These are phyloP conservation scores for Tonatia bakeri DNA, from an alignment of 2,113 vertebrate species.

Conservation along the genomic window DNA sequence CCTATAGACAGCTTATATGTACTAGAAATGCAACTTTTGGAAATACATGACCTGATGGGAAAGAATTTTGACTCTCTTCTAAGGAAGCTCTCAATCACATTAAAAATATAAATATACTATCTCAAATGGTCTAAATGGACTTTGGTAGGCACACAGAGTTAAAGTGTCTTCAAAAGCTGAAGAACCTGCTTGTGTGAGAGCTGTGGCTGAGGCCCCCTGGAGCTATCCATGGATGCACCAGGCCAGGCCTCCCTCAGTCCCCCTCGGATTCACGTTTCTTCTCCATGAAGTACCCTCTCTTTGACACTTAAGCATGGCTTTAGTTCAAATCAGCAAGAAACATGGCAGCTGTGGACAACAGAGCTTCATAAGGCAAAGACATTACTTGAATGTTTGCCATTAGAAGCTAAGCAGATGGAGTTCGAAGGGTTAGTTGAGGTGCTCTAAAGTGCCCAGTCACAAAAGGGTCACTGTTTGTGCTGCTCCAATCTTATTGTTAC, in stretches of 20 bases:
- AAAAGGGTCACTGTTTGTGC: neutral
- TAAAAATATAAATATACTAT: neutral
- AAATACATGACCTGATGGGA: neutral
- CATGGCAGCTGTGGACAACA: neutral
- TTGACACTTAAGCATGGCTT: neutral
- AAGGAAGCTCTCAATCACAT: neutral
- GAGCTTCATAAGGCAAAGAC: neutral
- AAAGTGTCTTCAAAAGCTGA: neutral
- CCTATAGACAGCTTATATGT: neutral
- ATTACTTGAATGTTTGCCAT: conserved; percentile 2
- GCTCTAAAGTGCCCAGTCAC: neutral
- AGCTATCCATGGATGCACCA: neutral
- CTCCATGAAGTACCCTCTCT: neutral
- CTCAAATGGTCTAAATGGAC: neutral
- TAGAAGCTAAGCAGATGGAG: neutral
- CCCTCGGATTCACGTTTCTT: neutral
- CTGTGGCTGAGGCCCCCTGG: neutral
- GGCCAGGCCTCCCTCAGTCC: neutral
- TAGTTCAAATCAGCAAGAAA: neutral
- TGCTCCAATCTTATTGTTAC: neutral
- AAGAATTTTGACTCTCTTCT: neutral
- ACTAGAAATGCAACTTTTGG: neutral
- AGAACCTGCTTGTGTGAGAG: neutral
- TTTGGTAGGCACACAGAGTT: neutral
- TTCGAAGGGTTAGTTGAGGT: neutral